Conservation (phyloP, 1,140 invertebrate species). For the Calycopis cecrops region DNA sequence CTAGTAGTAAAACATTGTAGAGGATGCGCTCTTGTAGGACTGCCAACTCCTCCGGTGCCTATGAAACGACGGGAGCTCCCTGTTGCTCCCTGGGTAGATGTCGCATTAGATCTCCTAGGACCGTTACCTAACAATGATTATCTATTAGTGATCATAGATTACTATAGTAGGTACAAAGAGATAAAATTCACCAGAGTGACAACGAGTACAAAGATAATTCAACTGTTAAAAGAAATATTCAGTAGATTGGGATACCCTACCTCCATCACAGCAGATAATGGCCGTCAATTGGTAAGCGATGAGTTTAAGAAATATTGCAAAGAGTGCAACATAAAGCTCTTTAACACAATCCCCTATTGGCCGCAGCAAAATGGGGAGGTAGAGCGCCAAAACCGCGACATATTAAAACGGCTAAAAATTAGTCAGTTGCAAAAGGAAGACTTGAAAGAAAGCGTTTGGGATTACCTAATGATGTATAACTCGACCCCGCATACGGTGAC, state of each 20-base stretch:
- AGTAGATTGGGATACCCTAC: not conserved
- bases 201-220: conserved; percentile 17
- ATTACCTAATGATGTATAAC: too few species aligned
- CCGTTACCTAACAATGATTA: conserved; percentile 34
- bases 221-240: not conserved
- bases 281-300: too few species aligned
- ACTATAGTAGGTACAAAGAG: conserved; percentile 29
- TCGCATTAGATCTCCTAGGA: conserved; percentile 36
- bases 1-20: too few species aligned
- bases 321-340: too few species aligned
- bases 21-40: not conserved
- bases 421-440: too few species aligned
- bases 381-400: too few species aligned
- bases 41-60: conserved; percentile 28
- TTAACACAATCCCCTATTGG: too few species aligned
- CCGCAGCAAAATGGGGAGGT: too few species aligned
- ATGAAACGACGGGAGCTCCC: conserved; percentile 34
- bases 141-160: conserved; percentile 17
- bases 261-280: not conserved
- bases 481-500: too few species aligned
- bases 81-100: conserved; percentile 29
- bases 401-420: too few species aligned
- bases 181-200: conserved; percentile 19
- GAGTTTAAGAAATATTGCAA: too few species aligned
- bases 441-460: too few species aligned